These are phyloP conservation scores for Lota lota DNA, from an alignment of 2,113 vertebrate species.

Conservation along the genomic window DNA sequence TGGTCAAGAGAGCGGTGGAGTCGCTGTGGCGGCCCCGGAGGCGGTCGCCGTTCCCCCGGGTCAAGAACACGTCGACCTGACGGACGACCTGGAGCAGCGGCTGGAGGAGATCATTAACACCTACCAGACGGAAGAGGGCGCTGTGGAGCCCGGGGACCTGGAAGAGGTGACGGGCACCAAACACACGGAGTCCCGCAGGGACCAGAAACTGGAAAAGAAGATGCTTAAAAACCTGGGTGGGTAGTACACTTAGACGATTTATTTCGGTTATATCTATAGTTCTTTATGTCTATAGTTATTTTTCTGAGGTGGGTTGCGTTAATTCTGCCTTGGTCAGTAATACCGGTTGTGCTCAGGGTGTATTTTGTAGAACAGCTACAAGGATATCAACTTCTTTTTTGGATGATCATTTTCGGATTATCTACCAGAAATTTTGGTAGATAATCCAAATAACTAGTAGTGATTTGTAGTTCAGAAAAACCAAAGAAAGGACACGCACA, in stretches of 20 bases:
- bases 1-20: constrained; percentile 37
- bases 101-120: constrained; percentile 94
- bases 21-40: constrained; percentile 27
- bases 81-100: constrained; percentile 84
- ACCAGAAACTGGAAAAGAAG: constrained; percentile 93
- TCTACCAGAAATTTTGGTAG: too few relatives aligned
- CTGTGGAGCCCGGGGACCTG: constrained; percentile 65
- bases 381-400: too few relatives aligned
- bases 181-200: constrained; percentile 75
- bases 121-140: constrained; percentile 73
- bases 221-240: constrained; percentile 82
- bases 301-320: too few relatives aligned
- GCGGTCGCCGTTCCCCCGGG: constrained; percentile 22
- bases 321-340: too few relatives aligned
- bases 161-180: constrained; percentile 68
- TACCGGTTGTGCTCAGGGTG: too few relatives aligned
- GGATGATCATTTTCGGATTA: too few relatives aligned
- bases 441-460: too few relatives aligned
- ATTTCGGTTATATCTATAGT: too few relatives aligned
- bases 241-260: background rate
- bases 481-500: too few relatives aligned
- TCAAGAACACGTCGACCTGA: constrained; percentile 52
- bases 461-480: too few relatives aligned
- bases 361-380: too few relatives aligned
- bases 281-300: too few relatives aligned